Base-by-base conservation (phyloP, 2,888 invertebrate species). In the Caenorhabditis macrosperma region DNA sequence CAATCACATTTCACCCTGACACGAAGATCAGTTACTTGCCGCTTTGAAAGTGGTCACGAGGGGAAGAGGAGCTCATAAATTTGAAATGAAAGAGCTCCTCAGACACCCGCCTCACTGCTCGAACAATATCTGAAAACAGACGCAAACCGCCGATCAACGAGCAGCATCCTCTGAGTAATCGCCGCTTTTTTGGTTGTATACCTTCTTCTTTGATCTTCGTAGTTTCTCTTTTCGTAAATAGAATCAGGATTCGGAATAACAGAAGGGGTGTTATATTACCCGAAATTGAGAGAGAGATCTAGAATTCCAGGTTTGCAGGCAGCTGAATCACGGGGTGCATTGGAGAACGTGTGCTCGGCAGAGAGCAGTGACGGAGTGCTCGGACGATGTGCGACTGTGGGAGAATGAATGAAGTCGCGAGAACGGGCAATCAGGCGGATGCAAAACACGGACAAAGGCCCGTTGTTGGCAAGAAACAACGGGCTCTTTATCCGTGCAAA, bases 371-470 rank as follows among this genome's bases (percentile, higher is more conserved):
- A 46, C 46, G 46, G 20, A 46, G 50, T 50, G 50, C 24, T 50
- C 50, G 46, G 46, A 46, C 46, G 10, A 20, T 26, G 50, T 26
- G 50, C 50, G 24, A 22, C 12, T 26, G 50, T 50, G 50, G 50
- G 50, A 50, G 22, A 26, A 22, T 24, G 50, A 24, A 26, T 22
- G 52, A n/a, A n/a, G n/a, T n/a, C n/a, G n/a, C n/a, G 28, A 33
- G 48, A 48, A 48, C 24, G 48, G n/a, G 15, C n/a, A 52, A 52
- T 52, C 52, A 52, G 24, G 52, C 52, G 52, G 52, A 52, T 28
- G 52, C 52, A 28, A n/a, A 46, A 41, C 41, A 41, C 41, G 41
- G n/a, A 52, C 52, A 52, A 52, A 52, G 52, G n/a, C n/a, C 52
- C 9, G 26, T 52, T 26, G 26, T 52, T 5, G 46, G 26, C 5